Evolutionary conservation across 1,140 invertebrate species (phyloP), one percentile per base, ranked within the genome.

Genomic region (Xylocopa sonorina): DNA sequence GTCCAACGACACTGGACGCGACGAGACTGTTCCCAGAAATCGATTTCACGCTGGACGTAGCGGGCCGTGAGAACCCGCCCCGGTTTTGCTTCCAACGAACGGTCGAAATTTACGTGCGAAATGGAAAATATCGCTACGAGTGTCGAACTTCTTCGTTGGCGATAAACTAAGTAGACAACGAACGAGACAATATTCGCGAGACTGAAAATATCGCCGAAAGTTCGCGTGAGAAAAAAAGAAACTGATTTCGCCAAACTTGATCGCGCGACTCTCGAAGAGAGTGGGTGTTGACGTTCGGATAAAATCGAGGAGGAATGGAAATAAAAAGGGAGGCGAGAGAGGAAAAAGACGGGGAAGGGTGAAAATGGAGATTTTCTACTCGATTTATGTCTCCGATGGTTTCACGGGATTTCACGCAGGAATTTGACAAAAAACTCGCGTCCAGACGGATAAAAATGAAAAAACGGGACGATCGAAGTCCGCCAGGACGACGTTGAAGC

Each of bases 401-500:
- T 18, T 9, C 18, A 10, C n/a, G n/a, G n/a, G 27, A 66, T 29
- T 46, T 66, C 18, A 57, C 24, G 51, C 1, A 29, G 18, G 24
- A 60, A 67, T 68, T 48, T n/a, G n/a, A 24, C 32, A 18, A 55
- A 18, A 55, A 21, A 58, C 16, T 27, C 29, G 24, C 43, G 32
- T 18, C 16, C 27, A 41, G 24, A 46, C 18, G 43, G 34, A 12
- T 16, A 9, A 27, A 34, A 53, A 69, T 63, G 21, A 18, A 21
- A 72, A 73, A 43, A 7, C 0, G 34, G 29, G 55, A 24, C 24
- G 24, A 53, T 21, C 58, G 48, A 27, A 9, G 43, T 46, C 16
- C 12, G 43, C 10, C n/a, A n/a, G 57, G 21, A 58, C 41, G 46
- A 34, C 48, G 77, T 62, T 62, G 5, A 60, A 71, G 43, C 57